phyloP scores from a whole-genome alignment of 2,113 vertebrate species.

The Pachycephala philippinensis region DNA sequence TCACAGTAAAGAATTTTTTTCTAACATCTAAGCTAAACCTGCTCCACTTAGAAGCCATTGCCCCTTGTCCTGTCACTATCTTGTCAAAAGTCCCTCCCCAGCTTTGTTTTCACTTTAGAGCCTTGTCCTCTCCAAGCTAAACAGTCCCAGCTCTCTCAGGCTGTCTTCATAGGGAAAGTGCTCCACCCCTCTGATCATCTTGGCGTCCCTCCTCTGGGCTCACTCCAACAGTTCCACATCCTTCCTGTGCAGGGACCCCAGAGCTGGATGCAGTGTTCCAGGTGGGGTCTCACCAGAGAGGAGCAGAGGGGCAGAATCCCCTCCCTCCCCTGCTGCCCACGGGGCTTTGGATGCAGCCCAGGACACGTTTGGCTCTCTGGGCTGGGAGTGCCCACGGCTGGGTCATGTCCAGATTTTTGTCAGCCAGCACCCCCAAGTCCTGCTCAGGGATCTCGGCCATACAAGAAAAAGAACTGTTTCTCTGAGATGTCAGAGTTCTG shows the following conservation, averaged over 20 bases:
- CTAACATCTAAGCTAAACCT: neutral
- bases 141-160: neutral
- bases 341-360: neutral
- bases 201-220: neutral
- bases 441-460: neutral
- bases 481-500: neutral
- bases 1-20: neutral
- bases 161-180: neutral
- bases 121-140: neutral
- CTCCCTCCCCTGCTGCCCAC: neutral
- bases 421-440: neutral
- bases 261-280: neutral
- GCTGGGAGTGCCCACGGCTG: neutral
- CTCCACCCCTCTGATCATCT: neutral
- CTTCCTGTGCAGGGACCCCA: neutral
- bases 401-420: neutral
- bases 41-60: neutral
- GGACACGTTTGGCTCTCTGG: neutral
- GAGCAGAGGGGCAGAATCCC: neutral
- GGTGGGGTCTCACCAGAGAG: neutral
- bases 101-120: neutral
- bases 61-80: neutral
- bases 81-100: neutral
- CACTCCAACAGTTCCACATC: rapidly evolving
- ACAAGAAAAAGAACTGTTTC: neutral